These are phyloP conservation scores for Aphidius gifuensis DNA, from an alignment of 1,140 invertebrate genomes.

Conservation along the genomic window DNA sequence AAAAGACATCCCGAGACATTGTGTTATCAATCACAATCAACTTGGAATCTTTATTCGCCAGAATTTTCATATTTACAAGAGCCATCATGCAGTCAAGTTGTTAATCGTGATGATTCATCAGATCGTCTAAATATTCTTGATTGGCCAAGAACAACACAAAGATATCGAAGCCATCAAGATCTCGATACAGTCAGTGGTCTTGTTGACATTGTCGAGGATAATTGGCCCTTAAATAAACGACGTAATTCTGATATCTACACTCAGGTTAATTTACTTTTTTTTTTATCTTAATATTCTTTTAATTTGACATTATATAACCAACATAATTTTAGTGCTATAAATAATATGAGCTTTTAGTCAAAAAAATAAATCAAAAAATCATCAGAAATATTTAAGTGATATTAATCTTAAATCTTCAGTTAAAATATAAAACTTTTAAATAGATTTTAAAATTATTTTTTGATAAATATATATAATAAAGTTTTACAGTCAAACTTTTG, in stretches of 20 bases:
- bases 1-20: constrained; percentile 43
- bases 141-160: constrained; percentile 46
- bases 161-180: constrained; percentile 48
- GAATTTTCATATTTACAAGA: constrained; percentile 38
- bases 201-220: constrained; percentile 51
- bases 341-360: too few species aligned
- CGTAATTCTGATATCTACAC: constrained; percentile 51
- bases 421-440: too few species aligned
- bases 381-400: too few species aligned
- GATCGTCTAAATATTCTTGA: constrained; percentile 50
- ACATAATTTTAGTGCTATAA: too few species aligned
- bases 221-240: constrained; percentile 48
- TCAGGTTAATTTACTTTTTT: constrained; percentile 37
- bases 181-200: constrained; percentile 51
- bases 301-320: too few species aligned
- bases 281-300: not conserved
- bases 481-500: too few species aligned
- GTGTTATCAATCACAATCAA: constrained; percentile 42
- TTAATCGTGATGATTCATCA: constrained; percentile 31
- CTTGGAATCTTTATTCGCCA: constrained; percentile 44
- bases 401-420: too few species aligned
- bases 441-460: too few species aligned
- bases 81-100: constrained; percentile 16
- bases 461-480: too few species aligned
- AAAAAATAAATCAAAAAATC: too few species aligned